These are phyloP conservation scores for Paraescarpia echinospica DNA, from an alignment of 1,140 invertebrate genomes.

Conservation along the genomic window DNA sequence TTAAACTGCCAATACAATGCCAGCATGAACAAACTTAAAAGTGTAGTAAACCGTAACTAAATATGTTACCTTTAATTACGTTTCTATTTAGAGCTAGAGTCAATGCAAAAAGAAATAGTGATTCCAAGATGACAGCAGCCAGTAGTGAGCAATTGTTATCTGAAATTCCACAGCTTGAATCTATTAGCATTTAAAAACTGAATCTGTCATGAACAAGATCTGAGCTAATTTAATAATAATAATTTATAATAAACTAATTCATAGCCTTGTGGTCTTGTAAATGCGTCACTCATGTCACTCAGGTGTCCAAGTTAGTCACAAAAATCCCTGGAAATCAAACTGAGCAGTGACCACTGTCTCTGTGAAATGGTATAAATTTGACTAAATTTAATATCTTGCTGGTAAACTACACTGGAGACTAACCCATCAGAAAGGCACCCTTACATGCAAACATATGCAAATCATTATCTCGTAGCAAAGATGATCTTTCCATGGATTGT, in stretches of 20 bases:
- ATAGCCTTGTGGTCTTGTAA: background rate
- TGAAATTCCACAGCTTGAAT: background rate
- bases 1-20: background rate
- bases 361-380: too few species aligned
- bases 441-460: too few species aligned
- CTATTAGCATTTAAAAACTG: background rate
- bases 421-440: too few species aligned
- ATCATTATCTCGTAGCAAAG: too few species aligned
- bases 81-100: background rate
- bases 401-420: too few species aligned
- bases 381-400: too few species aligned
- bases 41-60: too few species aligned
- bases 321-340: too few species aligned
- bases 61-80: background rate
- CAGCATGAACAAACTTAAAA: background rate
- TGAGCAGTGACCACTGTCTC: too few species aligned
- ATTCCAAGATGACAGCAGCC: background rate
- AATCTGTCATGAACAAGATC: background rate
- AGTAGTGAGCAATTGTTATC: background rate
- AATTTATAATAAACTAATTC: background rate
- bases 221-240: background rate
- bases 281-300: too few species aligned
- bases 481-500: too few species aligned
- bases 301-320: too few species aligned
- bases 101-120: background rate